Evolutionary conservation across 2,113 vertebrate genomes (phyloP).

Genomic region (Brevimyrus niger): DNA sequence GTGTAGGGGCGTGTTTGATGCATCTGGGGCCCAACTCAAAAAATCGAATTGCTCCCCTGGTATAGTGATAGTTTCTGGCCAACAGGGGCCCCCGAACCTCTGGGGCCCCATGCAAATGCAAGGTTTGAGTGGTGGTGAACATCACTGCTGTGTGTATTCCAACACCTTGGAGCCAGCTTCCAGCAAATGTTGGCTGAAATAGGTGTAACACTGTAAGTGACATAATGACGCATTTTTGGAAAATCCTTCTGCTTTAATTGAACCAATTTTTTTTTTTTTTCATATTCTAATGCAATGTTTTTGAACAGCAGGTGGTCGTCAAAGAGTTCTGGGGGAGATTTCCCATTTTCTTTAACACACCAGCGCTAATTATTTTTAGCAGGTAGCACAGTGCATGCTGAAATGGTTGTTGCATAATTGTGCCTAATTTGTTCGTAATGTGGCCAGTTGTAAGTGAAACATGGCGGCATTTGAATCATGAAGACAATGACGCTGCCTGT

Average conservation of each 20-base stretch:
- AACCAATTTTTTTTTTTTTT: not conserved
- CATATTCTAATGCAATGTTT: not conserved
- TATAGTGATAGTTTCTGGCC: not conserved
- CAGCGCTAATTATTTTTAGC: not conserved
- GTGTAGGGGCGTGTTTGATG: not conserved
- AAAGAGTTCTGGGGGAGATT: not conserved
- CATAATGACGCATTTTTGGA: not conserved
- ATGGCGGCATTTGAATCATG: constrained; percentile 31
- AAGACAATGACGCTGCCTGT: not conserved
- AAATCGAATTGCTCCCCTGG: not conserved
- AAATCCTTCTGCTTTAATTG: not conserved
- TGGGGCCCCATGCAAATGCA: not conserved
- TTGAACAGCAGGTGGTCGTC: not conserved
- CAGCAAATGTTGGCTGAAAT: not conserved
- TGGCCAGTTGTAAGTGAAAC: constrained; percentile 7
- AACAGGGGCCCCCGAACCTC: not conserved
- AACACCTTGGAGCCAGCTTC: not conserved
- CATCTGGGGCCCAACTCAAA: not conserved
- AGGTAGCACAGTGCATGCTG: not conserved
- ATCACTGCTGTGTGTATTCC: not conserved
- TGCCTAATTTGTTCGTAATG: not conserved
- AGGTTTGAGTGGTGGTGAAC: not conserved
- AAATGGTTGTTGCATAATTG: not conserved
- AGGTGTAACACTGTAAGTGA: not conserved
- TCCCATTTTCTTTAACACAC: not conserved